Evolutionary conservation across 2,888 invertebrate species (phyloP).

Genomic region (Lucinisca nassula): DNA sequence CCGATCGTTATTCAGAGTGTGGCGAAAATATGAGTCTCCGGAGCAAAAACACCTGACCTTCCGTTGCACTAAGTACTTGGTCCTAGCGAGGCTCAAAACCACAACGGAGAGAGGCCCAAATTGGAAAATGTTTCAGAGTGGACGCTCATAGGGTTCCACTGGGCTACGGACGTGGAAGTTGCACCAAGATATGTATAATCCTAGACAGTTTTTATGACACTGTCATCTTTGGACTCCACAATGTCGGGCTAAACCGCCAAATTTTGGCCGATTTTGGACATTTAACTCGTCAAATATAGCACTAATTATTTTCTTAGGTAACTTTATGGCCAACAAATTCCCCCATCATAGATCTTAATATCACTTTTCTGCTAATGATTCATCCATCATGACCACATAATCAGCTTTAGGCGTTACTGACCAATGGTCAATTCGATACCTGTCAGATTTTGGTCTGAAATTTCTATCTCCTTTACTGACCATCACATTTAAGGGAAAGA

Average conservation of each 20-base stretch:
- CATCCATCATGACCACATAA: slow-evolving; percentile 8
- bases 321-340: slow-evolving; percentile 14
- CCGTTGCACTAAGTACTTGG: no score
- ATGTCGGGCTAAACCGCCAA: not conserved
- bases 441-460: not conserved
- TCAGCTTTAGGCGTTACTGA: not conserved
- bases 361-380: not conserved
- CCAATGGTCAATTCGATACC: not conserved
- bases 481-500: not conserved
- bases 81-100: no score
- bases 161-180: no score
- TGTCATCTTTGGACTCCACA: not conserved
- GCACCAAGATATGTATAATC: no score
- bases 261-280: not conserved
- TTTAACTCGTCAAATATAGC: not conserved
- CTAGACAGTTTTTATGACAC: not conserved
- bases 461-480: not conserved
- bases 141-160: no score
- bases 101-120: no score
- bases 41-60: no score
- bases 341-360: slow-evolving; percentile 3
- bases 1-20: no score
- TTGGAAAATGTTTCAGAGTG: no score
- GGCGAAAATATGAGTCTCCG: no score
- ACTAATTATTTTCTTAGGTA: slow-evolving; percentile 11